Conservation (phyloP, 2,113 vertebrate genomes). For the Agelaius phoeniceus region DNA sequence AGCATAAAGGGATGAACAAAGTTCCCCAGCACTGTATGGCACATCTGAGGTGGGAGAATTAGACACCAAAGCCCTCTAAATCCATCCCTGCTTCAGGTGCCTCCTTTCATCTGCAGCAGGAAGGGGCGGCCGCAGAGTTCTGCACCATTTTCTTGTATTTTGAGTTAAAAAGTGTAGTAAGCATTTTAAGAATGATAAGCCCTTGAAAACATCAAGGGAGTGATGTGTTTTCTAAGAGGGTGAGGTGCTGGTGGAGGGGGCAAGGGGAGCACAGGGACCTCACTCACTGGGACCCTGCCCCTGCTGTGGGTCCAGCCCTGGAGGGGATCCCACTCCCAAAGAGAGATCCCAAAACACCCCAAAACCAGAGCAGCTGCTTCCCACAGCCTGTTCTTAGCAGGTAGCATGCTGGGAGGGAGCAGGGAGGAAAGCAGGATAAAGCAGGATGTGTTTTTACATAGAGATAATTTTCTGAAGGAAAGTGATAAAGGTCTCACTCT, state of each 20-base stretch:
- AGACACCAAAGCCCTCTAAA: not conserved
- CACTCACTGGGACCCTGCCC: too few relatives aligned
- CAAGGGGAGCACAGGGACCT: not conserved
- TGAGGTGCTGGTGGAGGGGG: not conserved
- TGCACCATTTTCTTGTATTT: not conserved
- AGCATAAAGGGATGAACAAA: not conserved
- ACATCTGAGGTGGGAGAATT: not conserved
- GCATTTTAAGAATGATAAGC: not conserved
- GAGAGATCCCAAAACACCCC: not conserved
- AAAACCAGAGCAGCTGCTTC: not conserved
- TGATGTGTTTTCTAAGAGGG: not conserved
- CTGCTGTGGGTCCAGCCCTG: not conserved
- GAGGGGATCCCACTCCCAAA: not conserved
- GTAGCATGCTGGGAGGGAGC: not conserved
- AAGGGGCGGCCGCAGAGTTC: fast-evolving
- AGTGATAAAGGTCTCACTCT: not conserved
- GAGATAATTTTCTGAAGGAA: not conserved
- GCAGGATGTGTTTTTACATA: not conserved
- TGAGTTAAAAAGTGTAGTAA: not conserved
- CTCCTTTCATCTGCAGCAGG: not conserved
- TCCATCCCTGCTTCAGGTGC: not conserved
- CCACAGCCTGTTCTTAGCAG: not conserved
- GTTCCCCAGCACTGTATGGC: not conserved
- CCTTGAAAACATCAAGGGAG: not conserved
- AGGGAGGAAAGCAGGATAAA: not conserved